Conservation (phyloP, 1,140 invertebrate species). For the Bombyx mandarina region DNA sequence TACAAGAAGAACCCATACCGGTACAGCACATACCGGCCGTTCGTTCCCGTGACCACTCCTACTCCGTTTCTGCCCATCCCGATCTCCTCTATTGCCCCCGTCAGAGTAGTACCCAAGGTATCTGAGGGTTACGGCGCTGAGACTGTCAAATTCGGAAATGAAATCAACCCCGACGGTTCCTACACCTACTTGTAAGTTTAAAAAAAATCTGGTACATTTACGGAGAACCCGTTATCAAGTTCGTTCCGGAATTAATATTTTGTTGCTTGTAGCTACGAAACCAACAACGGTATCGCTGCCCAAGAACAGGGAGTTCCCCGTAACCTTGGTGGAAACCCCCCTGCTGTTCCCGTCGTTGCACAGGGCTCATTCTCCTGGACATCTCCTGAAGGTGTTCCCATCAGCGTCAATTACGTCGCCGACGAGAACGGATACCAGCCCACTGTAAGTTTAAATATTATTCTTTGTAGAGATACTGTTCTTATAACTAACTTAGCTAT, state of each 20-base stretch:
- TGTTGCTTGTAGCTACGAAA: constrained; percentile 61
- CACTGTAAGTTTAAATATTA: constrained; percentile 9
- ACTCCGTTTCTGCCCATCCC: constrained; percentile 15
- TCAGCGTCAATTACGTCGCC: constrained; percentile 65
- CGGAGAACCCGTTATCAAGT: background rate
- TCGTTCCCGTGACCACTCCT: constrained; percentile 17
- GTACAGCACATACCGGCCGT: constrained; percentile 21
- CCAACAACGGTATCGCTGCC: constrained; percentile 73
- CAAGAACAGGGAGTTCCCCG: constrained; percentile 67
- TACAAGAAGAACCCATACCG: constrained; percentile 19
- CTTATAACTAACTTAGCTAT: background rate
- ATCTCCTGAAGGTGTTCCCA: constrained; percentile 37
- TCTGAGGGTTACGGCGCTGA: constrained; percentile 29
- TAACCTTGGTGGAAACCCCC: constrained; percentile 65
- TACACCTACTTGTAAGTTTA: constrained; percentile 50
- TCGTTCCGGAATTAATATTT: background rate
- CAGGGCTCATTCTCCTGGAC: constrained; percentile 62
- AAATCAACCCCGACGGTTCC: constrained; percentile 41
- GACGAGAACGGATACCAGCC: constrained; percentile 74
- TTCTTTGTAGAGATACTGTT: constrained; percentile 2
- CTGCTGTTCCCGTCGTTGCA: constrained; percentile 49
- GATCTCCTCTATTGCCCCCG: constrained; percentile 1
- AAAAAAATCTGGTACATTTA: background rate
- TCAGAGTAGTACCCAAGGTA: constrained; percentile 11
- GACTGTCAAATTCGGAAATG: constrained; percentile 37